Evolutionary conservation across 92 coral and sea anemone species (phyloP).

Genomic region (Heteractis magnifica): DNA sequence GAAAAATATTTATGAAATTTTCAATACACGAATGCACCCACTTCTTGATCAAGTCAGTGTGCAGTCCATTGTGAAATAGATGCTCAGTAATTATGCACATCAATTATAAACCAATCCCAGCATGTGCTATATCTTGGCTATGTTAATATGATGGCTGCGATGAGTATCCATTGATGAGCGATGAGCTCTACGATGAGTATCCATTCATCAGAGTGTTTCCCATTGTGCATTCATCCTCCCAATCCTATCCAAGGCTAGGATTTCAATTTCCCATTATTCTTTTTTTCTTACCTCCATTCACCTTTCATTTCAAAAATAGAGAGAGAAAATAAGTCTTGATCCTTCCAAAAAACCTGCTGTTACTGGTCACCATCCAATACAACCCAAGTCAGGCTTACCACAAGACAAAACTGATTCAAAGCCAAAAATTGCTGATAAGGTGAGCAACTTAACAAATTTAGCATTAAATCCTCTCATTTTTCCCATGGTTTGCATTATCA

Average conservation of each 20-base stretch:
- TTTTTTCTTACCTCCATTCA: background rate
- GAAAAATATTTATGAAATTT: too few species aligned
- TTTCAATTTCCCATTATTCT: background rate
- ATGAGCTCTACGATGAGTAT: too few species aligned
- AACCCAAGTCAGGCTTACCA: conserved; percentile 15
- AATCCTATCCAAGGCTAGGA: background rate
- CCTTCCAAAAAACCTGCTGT: conserved; percentile 54
- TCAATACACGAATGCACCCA: too few species aligned
- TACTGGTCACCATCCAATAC: background rate
- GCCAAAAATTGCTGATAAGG: background rate
- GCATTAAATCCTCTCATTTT: background rate
- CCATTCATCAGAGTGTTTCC: background rate
- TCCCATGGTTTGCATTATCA: background rate
- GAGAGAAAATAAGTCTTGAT: conserved; percentile 70
- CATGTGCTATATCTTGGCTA: too few species aligned
- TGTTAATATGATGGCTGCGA: too few species aligned
- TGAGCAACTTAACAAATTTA: background rate
- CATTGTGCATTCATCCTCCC: background rate
- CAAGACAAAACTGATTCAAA: conserved; percentile 1
- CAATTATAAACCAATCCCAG: too few species aligned
- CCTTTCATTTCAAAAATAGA: conserved; percentile 28
- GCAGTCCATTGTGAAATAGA: too few species aligned
- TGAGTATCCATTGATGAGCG: too few species aligned
- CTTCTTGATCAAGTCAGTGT: too few species aligned
- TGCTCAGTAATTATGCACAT: too few species aligned